These are phyloP conservation scores for Drosophila sp. DNA, from an alignment of 1,140 invertebrate genomes.

Conservation along the genomic window DNA sequence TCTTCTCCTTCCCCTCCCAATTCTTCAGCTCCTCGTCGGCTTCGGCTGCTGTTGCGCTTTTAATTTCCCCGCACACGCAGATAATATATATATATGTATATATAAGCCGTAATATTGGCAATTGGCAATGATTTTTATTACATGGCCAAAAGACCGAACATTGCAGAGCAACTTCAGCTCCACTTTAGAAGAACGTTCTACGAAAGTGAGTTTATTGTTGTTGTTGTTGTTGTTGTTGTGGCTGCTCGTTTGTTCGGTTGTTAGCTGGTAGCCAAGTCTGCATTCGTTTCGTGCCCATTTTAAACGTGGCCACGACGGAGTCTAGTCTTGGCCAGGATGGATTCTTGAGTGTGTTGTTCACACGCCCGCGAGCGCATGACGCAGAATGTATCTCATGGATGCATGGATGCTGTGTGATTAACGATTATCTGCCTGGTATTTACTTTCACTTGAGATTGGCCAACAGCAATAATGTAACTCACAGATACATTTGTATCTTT, in stretches of 20 bases:
- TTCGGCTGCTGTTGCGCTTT: slow-evolving; percentile 41
- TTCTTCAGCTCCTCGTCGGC: neutral
- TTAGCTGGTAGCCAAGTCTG: slow-evolving; percentile 45
- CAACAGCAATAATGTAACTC: slow-evolving; percentile 2
- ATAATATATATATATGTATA: slow-evolving; percentile 78
- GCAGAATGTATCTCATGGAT: slow-evolving; percentile 45
- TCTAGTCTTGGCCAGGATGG: neutral
- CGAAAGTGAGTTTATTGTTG: slow-evolving; percentile 70
- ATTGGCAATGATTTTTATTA: slow-evolving; percentile 83
- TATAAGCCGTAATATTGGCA: slow-evolving; percentile 81
- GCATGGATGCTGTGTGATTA: slow-evolving; percentile 1
- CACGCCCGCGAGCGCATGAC: slow-evolving; percentile 59
- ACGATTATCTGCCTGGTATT: slow-evolving; percentile 28
- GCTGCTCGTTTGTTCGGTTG: slow-evolving; percentile 27
- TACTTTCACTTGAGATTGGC: slow-evolving; percentile 25
- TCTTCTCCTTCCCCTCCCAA: slow-evolving; percentile 18
- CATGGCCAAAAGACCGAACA: slow-evolving; percentile 32
- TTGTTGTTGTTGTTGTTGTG: slow-evolving; percentile 26
- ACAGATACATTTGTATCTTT: slow-evolving; percentile 10
- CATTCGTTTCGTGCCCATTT: slow-evolving; percentile 26
- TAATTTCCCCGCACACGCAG: slow-evolving; percentile 65
- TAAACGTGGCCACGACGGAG: slow-evolving; percentile 30
- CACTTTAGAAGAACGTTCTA: slow-evolving; percentile 62
- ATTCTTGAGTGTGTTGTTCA: slow-evolving; percentile 51
- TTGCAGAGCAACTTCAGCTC: slow-evolving; percentile 9